A percentile compares a stretch with the other conserved stretches of the same genome.
Evolutionary conservation across 1,140 invertebrate genomes (phyloP).

Genomic region (Trigoniulus corallinus): DNA sequence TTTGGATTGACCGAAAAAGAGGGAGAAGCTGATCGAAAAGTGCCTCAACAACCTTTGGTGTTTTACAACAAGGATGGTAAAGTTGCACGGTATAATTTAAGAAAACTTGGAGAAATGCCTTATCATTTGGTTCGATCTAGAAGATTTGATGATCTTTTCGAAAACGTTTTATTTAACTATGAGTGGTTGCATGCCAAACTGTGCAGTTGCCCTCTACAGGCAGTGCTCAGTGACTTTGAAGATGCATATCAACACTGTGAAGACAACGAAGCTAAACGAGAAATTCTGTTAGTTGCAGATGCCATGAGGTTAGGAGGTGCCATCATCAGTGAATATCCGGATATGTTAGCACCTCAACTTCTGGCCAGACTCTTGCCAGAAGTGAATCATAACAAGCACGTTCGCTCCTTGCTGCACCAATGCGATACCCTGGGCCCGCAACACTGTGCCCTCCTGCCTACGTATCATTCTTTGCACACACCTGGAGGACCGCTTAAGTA

Average conservation of each 20-base stretch:
- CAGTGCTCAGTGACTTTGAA: slow-evolving; percentile 88
- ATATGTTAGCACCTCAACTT: slow-evolving; percentile 91
- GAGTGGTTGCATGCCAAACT: slow-evolving; percentile 94
- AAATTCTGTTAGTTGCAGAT: slow-evolving; percentile 85
- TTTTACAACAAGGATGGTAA: slow-evolving; percentile 78
- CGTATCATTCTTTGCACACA: slow-evolving; percentile 90
- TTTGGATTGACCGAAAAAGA: slow-evolving; percentile 56
- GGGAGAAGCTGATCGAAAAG: slow-evolving; percentile 85
- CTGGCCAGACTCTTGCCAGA: slow-evolving; percentile 83
- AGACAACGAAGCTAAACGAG: slow-evolving; percentile 64
- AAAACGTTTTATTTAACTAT: slow-evolving; percentile 91
- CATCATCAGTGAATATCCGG: slow-evolving; percentile 72
- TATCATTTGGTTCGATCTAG: slow-evolving; percentile 81
- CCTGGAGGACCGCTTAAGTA: slow-evolving; percentile 96
- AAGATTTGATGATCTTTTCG: slow-evolving; percentile 81
- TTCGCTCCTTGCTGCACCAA: slow-evolving; percentile 68
- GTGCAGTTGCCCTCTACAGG: slow-evolving; percentile 83
- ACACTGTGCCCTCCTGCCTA: slow-evolving; percentile 75
- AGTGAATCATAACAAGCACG: slow-evolving; percentile 63
- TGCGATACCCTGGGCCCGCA: slow-evolving; percentile 73
- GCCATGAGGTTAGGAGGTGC: slow-evolving; percentile 80
- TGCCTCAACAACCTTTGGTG: slow-evolving; percentile 84
- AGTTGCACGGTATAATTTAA: slow-evolving; percentile 65
- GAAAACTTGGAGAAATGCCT: slow-evolving; percentile 90
- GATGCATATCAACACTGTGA: slow-evolving; percentile 73